A percentile compares a stretch with the other conserved stretches of the same genome.
phyloP scores from a whole-genome alignment of 1,140 invertebrate species.

The Lucilia sericata region DNA sequence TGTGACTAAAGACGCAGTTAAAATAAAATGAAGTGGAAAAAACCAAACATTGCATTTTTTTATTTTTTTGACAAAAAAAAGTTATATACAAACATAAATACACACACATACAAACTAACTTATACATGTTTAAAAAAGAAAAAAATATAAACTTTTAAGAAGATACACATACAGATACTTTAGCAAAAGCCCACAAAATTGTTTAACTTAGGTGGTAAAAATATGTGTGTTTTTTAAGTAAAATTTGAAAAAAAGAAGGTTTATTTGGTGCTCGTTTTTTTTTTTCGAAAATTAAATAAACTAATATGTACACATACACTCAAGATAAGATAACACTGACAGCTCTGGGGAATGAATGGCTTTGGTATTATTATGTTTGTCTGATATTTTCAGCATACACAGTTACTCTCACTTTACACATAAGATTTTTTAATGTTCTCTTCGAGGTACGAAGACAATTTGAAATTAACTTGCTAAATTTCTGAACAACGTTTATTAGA shows the following conservation, averaged over 20 bases:
- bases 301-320: conserved; percentile 1
- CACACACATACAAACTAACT: background rate
- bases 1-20: background rate
- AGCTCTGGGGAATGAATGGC: background rate
- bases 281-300: conserved; percentile 15
- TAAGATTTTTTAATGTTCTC: too few relatives aligned
- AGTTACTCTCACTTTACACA: too few relatives aligned
- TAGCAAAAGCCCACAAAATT: background rate
- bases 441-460: too few relatives aligned
- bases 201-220: background rate
- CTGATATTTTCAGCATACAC: too few relatives aligned
- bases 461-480: too few relatives aligned
- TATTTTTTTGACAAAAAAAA: background rate
- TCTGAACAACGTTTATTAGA: too few relatives aligned
- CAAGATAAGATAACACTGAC: conserved; percentile 4
- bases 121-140: background rate
- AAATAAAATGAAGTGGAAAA: conserved; percentile 1
- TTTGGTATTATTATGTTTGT: too few relatives aligned
- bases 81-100: background rate
- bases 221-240: background rate
- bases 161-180: background rate
- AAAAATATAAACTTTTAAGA: background rate
- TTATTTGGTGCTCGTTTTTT: background rate
- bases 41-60: background rate
- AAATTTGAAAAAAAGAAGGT: background rate